phyloP scores from a whole-genome alignment of 35 echinoderm and acorn worm species.

The Hemicentrotus pulcherrimus region DNA sequence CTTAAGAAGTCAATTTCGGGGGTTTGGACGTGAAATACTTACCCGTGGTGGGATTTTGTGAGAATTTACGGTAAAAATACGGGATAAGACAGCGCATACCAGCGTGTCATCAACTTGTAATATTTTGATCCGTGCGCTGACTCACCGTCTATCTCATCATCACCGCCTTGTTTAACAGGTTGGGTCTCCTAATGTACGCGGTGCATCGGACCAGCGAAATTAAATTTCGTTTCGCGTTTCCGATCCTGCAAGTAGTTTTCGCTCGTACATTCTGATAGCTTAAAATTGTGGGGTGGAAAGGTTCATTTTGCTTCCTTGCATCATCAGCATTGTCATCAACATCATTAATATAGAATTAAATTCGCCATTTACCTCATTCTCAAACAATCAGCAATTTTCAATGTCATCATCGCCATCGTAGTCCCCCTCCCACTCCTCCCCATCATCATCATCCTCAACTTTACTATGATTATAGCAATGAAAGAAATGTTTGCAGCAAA shows the following conservation, averaged over 20 bases:
- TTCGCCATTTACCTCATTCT: not conserved
- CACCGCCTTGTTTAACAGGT: slow-evolving; percentile 34
- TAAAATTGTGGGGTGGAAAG: too few relatives aligned
- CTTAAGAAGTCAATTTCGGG: not conserved
- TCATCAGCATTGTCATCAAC: not conserved
- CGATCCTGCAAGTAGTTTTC: not conserved
- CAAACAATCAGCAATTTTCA: not conserved
- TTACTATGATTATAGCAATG: too few relatives aligned
- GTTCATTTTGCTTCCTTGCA: not conserved
- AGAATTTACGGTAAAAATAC: slow-evolving; percentile 34
- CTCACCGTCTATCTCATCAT: not conserved
- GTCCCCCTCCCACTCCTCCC: not conserved
- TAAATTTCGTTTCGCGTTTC: slow-evolving; percentile 3
- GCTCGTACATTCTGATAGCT: too few relatives aligned
- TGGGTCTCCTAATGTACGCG: not conserved
- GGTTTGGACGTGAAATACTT: not conserved
- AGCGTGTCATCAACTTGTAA: slow-evolving; percentile 35
- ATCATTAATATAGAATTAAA: not conserved
- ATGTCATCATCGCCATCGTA: not conserved
- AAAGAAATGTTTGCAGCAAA: too few relatives aligned
- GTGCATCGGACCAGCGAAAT: slow-evolving; percentile 23
- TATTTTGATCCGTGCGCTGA: slow-evolving; percentile 44
- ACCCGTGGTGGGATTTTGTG: not conserved
- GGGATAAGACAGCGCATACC: not conserved
- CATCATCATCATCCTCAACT: too few relatives aligned